phyloP scores from a whole-genome alignment of 1,140 invertebrate species.

The Eriosoma lanigerum region DNA sequence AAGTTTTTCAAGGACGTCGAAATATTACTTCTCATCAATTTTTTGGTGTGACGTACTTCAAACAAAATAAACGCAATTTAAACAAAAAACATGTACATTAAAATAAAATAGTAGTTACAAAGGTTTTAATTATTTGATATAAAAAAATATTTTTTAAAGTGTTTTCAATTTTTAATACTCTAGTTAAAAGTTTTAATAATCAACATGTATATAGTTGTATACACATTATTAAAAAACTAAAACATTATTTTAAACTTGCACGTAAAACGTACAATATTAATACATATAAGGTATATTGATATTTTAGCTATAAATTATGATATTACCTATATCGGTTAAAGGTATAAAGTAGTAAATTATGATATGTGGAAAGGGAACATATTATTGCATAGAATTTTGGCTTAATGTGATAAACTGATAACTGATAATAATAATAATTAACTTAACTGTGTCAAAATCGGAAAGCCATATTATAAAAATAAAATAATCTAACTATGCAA shows the following conservation, averaged over 20 bases:
- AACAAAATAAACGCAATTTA: not conserved
- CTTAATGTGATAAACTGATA: too few relatives aligned
- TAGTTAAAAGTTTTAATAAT: slow-evolving; percentile 9
- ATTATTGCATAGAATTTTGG: too few relatives aligned
- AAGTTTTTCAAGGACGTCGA: not conserved
- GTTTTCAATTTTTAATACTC: not conserved
- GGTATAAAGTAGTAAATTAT: too few relatives aligned
- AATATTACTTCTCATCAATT: not conserved
- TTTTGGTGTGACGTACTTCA: not conserved
- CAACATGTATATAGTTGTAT: not conserved
- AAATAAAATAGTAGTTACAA: not conserved
- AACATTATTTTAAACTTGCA: not conserved
- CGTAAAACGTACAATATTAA: too few relatives aligned
- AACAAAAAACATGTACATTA: not conserved
- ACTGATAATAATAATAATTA: too few relatives aligned
- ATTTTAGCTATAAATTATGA: too few relatives aligned
- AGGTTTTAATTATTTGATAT: slow-evolving; percentile 22
- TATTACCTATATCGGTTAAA: too few relatives aligned
- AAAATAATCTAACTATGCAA: slow-evolving; percentile 1
- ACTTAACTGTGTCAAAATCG: too few relatives aligned
- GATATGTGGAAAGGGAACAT: too few relatives aligned
- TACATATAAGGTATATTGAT: too few relatives aligned
- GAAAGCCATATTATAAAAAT: too few relatives aligned
- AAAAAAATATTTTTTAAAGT: not conserved
- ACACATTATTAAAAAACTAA: too few relatives aligned